Conservation (phyloP, 1,140 invertebrate genomes). For the Trissolcus basalis region DNA sequence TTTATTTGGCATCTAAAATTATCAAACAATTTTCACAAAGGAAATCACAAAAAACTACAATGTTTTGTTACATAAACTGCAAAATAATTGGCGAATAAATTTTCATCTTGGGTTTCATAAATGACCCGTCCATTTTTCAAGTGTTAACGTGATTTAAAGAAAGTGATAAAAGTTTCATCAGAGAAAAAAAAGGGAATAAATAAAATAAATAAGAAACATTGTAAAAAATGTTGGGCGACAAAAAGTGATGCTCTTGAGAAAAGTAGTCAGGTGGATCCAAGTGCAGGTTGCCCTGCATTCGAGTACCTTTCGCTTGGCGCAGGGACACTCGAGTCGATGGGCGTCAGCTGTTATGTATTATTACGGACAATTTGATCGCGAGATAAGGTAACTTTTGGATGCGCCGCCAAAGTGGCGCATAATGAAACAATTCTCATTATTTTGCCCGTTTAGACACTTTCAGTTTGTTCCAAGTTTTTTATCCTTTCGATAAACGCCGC, state of each 20-base stretch:
- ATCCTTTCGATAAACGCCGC: not conserved
- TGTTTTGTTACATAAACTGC: too few species aligned
- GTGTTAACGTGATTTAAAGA: too few species aligned
- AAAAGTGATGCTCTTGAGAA: constrained; percentile 56
- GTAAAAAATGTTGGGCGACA: constrained; percentile 20
- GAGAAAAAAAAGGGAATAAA: not conserved
- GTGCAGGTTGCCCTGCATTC: constrained; percentile 65
- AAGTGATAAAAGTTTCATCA: too few species aligned
- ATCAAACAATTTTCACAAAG: too few species aligned
- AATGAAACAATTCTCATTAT: not conserved
- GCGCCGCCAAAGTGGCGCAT: not conserved
- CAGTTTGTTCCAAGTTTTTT: not conserved
- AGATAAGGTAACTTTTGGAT: constrained; percentile 30
- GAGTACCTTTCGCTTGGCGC: constrained; percentile 61
- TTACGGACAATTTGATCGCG: constrained; percentile 61
- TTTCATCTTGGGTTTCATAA: too few species aligned
- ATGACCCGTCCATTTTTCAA: too few species aligned
- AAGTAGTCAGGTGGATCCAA: constrained; percentile 69
- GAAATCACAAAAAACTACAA: too few species aligned
- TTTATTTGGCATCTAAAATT: too few species aligned
- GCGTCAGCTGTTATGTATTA: constrained; percentile 71
- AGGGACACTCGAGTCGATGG: constrained; percentile 62
- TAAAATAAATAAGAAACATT: not conserved
- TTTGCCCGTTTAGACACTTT: constrained; percentile 9
- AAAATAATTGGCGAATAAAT: too few species aligned